Evolutionary conservation across 2,113 vertebrate species (phyloP).

Genomic region (Dipodomys stephensi): DNA sequence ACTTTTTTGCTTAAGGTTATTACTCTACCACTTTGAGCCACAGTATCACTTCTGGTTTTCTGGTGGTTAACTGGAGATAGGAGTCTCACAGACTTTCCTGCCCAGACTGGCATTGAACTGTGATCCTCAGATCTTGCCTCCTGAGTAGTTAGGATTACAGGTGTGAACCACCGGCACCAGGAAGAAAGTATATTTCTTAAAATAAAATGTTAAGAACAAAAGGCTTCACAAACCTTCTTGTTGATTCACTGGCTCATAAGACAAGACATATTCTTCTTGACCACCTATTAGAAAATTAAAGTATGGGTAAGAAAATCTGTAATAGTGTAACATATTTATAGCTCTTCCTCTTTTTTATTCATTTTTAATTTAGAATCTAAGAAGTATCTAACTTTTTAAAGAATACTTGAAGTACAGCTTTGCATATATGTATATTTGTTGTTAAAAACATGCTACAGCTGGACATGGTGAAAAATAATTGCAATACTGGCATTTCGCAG

Average conservation of each 20-base stretch:
- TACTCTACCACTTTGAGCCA: no score
- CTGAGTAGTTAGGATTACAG: no score
- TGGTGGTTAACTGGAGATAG: no score
- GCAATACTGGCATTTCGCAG: neutral
- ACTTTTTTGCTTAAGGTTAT: no score
- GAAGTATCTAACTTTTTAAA: constrained; percentile 51
- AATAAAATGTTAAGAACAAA: neutral
- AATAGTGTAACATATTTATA: neutral
- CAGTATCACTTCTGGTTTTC: no score
- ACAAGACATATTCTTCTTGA: constrained; percentile 97
- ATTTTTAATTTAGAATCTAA: constrained; percentile 68
- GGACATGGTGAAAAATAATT: neutral
- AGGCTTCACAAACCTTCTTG: constrained; percentile 94
- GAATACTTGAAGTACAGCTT: constrained; percentile 16
- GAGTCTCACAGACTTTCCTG: no score
- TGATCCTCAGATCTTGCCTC: no score
- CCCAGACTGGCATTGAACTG: no score
- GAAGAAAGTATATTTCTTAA: neutral
- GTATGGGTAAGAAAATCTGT: constrained; percentile 72
- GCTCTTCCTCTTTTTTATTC: neutral
- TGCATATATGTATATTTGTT: constrained; percentile 3
- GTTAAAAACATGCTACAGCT: neutral
- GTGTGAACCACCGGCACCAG: no score
- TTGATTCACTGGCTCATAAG: constrained; percentile 96
- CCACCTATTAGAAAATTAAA: constrained; percentile 90